A percentile compares a stretch with the other conserved stretches of the same genome.
Evolutionary conservation across 1,140 invertebrate genomes (phyloP).

Genomic region (Ruditapes philippinarum): DNA sequence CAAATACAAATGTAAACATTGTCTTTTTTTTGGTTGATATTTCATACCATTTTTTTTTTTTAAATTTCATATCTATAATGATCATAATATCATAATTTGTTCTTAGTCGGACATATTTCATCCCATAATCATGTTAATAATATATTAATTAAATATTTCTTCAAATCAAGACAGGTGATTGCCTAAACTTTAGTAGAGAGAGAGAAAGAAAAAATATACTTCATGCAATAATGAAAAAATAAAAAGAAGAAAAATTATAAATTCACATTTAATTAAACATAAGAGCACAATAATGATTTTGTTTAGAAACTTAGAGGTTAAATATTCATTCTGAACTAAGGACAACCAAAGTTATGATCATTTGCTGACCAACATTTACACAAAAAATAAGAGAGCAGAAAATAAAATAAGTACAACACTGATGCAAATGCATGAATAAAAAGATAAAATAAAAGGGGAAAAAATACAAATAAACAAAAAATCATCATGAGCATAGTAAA

Average conservation of each 20-base stretch:
- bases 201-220: no score
- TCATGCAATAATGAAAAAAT: not conserved
- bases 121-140: no score
- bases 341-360: slow-evolving; percentile 68
- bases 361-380: not conserved
- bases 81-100: no score
- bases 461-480: slow-evolving; percentile 17
- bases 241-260: slow-evolving; percentile 7
- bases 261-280: not conserved
- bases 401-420: slow-evolving; percentile 41
- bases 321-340: slow-evolving; percentile 23
- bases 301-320: not conserved
- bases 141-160: no score
- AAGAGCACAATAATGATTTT: slow-evolving; percentile 17
- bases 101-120: no score
- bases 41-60: no score
- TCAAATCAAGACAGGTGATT: slow-evolving; percentile 14
- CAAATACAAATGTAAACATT: no score
- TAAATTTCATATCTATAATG: no score
- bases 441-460: slow-evolving; percentile 27
- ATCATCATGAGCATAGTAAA: slow-evolving; percentile 45
- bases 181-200: slow-evolving; percentile 6
- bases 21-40: no score
- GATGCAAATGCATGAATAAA: slow-evolving; percentile 23
- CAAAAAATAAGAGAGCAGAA: not conserved